phyloP scores from a whole-genome alignment of 2,113 vertebrate genomes.

The Nerophis lumbriciformis region DNA sequence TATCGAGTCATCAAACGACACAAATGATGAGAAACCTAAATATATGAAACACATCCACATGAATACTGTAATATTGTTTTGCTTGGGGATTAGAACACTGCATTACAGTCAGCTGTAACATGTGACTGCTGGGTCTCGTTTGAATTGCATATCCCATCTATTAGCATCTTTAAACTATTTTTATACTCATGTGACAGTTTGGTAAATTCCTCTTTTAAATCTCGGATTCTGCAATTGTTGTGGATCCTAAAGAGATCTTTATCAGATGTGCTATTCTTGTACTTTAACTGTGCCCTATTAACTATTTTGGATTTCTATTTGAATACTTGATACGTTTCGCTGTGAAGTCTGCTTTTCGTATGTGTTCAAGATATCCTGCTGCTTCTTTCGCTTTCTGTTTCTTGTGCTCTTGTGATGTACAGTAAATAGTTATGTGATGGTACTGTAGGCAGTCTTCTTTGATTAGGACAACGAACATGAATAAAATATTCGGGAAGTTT shows the following conservation, averaged over 20 bases:
- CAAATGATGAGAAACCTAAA: background rate
- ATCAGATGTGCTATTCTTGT: slow-evolving; percentile 71
- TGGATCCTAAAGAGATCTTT: slow-evolving; percentile 69
- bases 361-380: slow-evolving; percentile 63
- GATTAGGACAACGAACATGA: slow-evolving; percentile 49
- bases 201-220: slow-evolving; percentile 45
- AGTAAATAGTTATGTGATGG: slow-evolving; percentile 74
- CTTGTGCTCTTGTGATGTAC: slow-evolving; percentile 73
- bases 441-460: slow-evolving; percentile 66
- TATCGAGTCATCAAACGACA: slow-evolving; percentile 7
- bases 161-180: slow-evolving; percentile 25
- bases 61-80: background rate
- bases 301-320: slow-evolving; percentile 71
- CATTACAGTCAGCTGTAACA: slow-evolving; percentile 19
- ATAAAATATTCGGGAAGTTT: slow-evolving; percentile 63
- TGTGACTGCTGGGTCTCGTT: slow-evolving; percentile 17
- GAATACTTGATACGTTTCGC: slow-evolving; percentile 70
- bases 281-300: slow-evolving; percentile 68
- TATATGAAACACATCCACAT: too few species aligned
- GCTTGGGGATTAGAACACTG: background rate
- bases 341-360: slow-evolving; percentile 81
- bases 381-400: slow-evolving; percentile 72
- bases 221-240: slow-evolving; percentile 49
- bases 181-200: slow-evolving; percentile 19
- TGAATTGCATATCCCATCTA: slow-evolving; percentile 19